Base-by-base conservation (phyloP, 1,140 invertebrate genomes). In the Bombus waltoni region DNA sequence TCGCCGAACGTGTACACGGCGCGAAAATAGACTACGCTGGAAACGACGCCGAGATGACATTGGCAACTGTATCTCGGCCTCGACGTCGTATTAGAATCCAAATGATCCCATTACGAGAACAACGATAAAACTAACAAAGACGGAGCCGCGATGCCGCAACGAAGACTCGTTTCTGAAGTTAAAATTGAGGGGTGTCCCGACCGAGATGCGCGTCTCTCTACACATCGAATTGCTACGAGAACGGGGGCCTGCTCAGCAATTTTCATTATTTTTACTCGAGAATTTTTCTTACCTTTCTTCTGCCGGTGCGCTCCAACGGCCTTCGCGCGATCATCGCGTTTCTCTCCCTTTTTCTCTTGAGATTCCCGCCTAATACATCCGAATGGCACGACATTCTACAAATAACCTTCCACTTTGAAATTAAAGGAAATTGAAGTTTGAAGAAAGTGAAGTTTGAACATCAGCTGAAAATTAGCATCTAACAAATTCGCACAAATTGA, bases 71-170 rank as follows among this genome's bases (percentile, higher is more conserved):
- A 73, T 85, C 86, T 88, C 90, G 87, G 89, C 87, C 83, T 86
- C 79, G 83, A 83, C 88, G 75, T 91, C 85, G 92, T 93, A 92
- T 94, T 91, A 93, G 92, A 93, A 94, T 94, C 90, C 92, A 93
- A 93, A 93, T 92, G 93, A 94, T 92, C 85, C 90, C 85, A 93
- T 94, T 94, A 93, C 88, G 87, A 86, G 87, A 93, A 94, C 89
- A 93, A 91, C 91, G 92, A 92, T 94, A 94, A 94, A 94, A 94
- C 91, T 94, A 93, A 93, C 90, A 93, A 92, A 93, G 92, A 93
- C 89, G 87, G 89, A 90, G 88, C 71, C 85, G 80, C 82, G 80
- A 91, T 66, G 83, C 76, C 65, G 80, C 77, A 72, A 68, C 86
- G 71, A 77, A 78, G 86, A 65, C 86, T 88, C 72, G 89, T 90